phyloP scores from a whole-genome alignment of 2,888 invertebrate species.

The Dastarcus helophoroides region DNA sequence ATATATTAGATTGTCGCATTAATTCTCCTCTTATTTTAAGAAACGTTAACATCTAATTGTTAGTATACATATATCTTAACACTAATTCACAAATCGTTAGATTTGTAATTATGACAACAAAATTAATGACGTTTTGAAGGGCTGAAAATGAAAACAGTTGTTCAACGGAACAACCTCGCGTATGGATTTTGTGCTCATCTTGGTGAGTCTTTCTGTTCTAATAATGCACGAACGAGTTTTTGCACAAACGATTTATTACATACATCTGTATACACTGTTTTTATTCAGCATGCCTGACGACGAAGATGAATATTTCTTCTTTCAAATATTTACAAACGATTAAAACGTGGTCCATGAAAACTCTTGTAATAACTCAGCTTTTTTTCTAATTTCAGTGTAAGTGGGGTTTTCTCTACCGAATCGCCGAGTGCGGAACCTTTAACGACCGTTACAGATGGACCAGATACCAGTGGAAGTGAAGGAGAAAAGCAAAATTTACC shows the following conservation, averaged over 20 bases:
- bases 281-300: conserved; percentile 4
- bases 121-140: conserved; percentile 15
- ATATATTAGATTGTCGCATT: too few relatives aligned
- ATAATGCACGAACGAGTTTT: conserved; percentile 1
- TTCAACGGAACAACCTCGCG: conserved; percentile 18
- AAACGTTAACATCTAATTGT: too few relatives aligned
- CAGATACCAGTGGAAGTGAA: conserved; percentile 35
- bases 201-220: conserved; percentile 18
- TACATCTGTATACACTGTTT: too few relatives aligned
- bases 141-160: conserved; percentile 14
- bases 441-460: conserved; percentile 31
- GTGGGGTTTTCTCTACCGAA: conserved; percentile 35
- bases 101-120: too few relatives aligned
- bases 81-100: conserved; percentile 14
- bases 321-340: too few relatives aligned
- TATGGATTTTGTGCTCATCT: conserved; percentile 19
- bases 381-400: conserved; percentile 29
- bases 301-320: conserved; percentile 1
- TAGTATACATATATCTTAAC: too few relatives aligned
- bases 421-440: conserved; percentile 35
- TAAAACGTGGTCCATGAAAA: too few relatives aligned
- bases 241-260: too few relatives aligned
- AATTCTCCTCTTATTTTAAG: too few relatives aligned
- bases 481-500: conserved; percentile 43
- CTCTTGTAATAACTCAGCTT: too few relatives aligned